Percentiles rank a stretch among this genome's conserved stretches.
phyloP scores from a whole-genome alignment of 2,113 vertebrate genomes.

The Aptenodytes forsteri region DNA sequence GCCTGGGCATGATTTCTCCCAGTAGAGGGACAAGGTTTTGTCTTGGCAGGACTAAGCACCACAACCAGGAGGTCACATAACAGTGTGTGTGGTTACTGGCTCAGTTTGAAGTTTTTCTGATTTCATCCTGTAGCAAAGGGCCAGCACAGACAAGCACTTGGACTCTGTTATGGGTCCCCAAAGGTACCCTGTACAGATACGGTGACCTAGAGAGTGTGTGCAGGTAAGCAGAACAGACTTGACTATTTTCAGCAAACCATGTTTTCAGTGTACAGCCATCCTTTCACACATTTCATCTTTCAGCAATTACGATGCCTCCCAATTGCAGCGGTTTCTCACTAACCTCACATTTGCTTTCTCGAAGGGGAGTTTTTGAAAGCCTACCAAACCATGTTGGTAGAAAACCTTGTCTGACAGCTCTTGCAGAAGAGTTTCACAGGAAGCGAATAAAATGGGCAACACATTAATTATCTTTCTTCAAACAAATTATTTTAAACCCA shows the following conservation, averaged over 20 bases:
- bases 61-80: background rate
- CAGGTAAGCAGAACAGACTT: background rate
- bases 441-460: background rate
- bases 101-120: background rate
- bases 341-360: background rate
- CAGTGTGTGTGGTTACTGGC: background rate
- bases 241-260: background rate
- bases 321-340: background rate
- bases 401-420: background rate
- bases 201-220: background rate
- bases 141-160: background rate
- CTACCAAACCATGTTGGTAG: background rate
- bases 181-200: background rate
- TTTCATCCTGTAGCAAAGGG: background rate
- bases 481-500: background rate
- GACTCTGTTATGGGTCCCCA: background rate
- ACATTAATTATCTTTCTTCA: background rate
- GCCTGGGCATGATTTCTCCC: background rate
- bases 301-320: background rate
- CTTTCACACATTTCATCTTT: background rate
- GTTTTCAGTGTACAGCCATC: background rate
- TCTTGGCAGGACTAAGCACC: background rate
- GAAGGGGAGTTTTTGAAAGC: background rate
- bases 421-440: background rate
- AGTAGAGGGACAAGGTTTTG: background rate